Evolutionary conservation across 2,797 vertebrate species (phyloP).

Genomic region (Staurois parvus): DNA sequence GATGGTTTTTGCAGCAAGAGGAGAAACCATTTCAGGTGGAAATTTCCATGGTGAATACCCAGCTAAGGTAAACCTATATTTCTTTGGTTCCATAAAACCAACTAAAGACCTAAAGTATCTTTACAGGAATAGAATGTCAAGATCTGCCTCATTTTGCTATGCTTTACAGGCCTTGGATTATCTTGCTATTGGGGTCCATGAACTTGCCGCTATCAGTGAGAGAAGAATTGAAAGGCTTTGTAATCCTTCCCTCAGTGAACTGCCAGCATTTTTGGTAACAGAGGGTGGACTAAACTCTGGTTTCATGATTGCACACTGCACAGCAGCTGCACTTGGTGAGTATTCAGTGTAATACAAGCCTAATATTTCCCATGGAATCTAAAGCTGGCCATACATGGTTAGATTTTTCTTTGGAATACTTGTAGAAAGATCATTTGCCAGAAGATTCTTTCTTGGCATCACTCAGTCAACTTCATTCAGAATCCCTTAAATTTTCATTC

Average conservation of each 20-base stretch:
- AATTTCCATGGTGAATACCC: slow-evolving; percentile 99
- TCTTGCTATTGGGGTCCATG: slow-evolving; percentile 93
- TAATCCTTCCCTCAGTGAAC: slow-evolving; percentile 94
- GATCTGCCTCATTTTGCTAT: background rate
- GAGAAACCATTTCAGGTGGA: slow-evolving; percentile 96
- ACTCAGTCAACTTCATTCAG: too few species aligned
- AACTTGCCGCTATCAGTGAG: slow-evolving; percentile 95
- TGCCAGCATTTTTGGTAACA: slow-evolving; percentile 95
- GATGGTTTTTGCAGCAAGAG: slow-evolving; percentile 97
- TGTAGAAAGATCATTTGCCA: too few species aligned
- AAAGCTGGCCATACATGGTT: too few species aligned
- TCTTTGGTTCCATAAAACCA: background rate
- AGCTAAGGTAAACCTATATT: slow-evolving; percentile 83
- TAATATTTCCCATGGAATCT: background rate
- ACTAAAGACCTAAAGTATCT: background rate
- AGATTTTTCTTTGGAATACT: too few species aligned
- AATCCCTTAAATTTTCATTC: too few species aligned
- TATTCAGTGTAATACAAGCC: background rate
- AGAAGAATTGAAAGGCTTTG: slow-evolving; percentile 94
- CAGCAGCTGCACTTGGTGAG: slow-evolving; percentile 92
- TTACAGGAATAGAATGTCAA: background rate
- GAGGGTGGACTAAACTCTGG: slow-evolving; percentile 98
- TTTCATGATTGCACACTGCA: slow-evolving; percentile 99
- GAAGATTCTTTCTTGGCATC: too few species aligned
- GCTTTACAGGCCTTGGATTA: slow-evolving; percentile 89